These are phyloP conservation scores for Neelides folsomi DNA, from an alignment of 2,888 invertebrate genomes.

Conservation along the genomic window DNA sequence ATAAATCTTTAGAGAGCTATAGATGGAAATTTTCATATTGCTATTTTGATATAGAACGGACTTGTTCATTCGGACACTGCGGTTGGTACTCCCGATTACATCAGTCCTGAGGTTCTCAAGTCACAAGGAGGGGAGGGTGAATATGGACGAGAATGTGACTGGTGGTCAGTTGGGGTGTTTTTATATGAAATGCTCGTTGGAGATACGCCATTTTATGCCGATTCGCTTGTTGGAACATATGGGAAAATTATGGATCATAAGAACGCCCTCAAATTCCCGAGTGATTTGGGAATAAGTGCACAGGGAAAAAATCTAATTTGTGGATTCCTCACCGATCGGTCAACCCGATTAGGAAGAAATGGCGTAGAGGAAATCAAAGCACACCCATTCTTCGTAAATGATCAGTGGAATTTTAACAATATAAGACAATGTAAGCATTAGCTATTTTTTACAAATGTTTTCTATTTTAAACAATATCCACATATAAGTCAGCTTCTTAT, in stretches of 20 bases:
- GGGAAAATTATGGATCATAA: conserved; percentile 99
- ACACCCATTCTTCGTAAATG: conserved; percentile 90
- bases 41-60: conserved; percentile 52
- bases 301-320: conserved; percentile 65
- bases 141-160: conserved; percentile 95
- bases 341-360: conserved; percentile 72
- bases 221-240: conserved; percentile 94
- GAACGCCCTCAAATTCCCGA: conserved; percentile 84
- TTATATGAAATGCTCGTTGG: conserved; percentile 97
- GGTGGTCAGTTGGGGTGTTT: conserved; percentile 97
- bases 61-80: conserved; percentile 92
- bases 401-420: conserved; percentile 95
- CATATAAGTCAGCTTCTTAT: conserved; percentile 22
- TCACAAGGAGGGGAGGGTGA: conserved; percentile 85
- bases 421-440: conserved; percentile 73
- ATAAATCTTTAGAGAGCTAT: conserved; percentile 2
- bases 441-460: not conserved
- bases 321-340: conserved; percentile 82
- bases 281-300: conserved; percentile 84
- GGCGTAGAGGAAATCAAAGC: conserved; percentile 88
- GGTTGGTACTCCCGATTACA: conserved; percentile 98
- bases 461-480: conserved; percentile 5
- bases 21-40: not conserved
- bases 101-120: conserved; percentile 94
- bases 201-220: conserved; percentile 98